A percentile compares a stretch with the other conserved stretches of the same genome.
Evolutionary conservation across 2,797 vertebrate species (phyloP).

Genomic region (Premnoplex brunnescens): DNA sequence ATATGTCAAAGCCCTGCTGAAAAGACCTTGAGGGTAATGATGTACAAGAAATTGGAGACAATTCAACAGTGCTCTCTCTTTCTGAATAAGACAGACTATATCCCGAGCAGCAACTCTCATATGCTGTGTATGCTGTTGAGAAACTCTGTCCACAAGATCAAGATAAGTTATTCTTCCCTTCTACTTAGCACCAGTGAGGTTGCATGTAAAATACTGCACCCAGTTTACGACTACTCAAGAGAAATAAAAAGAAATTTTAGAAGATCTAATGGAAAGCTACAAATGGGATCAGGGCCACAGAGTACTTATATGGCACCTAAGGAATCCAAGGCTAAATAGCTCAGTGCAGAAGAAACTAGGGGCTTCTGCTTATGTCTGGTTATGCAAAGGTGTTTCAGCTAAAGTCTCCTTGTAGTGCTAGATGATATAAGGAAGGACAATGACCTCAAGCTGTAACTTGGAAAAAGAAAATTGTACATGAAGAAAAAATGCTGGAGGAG

Average conservation of each 20-base stretch:
- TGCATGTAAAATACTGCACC: neutral
- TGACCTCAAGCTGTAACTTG: neutral
- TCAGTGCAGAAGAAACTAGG: neutral
- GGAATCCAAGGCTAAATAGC: neutral
- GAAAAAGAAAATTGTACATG: neutral
- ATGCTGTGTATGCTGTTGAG: neutral
- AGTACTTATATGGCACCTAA: neutral
- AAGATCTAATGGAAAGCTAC: neutral
- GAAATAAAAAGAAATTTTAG: neutral
- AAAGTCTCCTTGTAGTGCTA: neutral
- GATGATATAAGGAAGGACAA: neutral
- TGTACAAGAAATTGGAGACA: rapidly evolving
- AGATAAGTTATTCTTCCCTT: neutral
- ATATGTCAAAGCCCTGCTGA: neutral
- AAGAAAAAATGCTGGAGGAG: neutral
- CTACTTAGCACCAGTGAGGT: neutral
- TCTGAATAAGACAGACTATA: neutral
- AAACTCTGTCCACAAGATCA: neutral
- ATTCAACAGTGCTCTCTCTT: neutral
- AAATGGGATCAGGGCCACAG: neutral
- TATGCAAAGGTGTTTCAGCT: neutral
- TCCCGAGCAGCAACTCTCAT: neutral
- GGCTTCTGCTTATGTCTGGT: neutral
- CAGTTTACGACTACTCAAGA: neutral
- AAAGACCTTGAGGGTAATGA: neutral